Base-by-base conservation (phyloP, 2,888 invertebrate genomes). In the Bellardia bayeri region DNA sequence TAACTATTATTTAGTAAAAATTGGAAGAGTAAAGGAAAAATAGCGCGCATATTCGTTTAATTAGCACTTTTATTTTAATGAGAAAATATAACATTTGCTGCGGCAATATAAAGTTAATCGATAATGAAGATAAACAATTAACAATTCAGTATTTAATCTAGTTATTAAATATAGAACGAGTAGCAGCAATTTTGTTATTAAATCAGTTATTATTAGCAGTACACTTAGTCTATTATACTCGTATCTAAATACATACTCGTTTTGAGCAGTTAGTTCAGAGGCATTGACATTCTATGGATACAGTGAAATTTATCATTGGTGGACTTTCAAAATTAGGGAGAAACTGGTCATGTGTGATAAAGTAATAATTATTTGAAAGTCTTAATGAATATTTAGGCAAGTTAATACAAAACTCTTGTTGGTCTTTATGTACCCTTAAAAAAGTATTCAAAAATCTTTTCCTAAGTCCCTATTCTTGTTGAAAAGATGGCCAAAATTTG, bases 21-120 rank as follows among this genome's bases (percentile, higher is more conserved):
- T 51, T 51, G n/a, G 14, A 3, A 13, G n/a, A 23, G 23, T 23
- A 49, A 49, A 49, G 14, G 11, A 45, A 42, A 56, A 54, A 78
- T 78, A 54, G 33, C 23, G 54, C 66, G 56, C 45, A 63, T 64
- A 42, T 51, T 2, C 40, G 4, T 64, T 6, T 45, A 68, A 79
- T 79, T 79, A 79, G 33, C 14, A 79, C 45, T 7, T 16, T 58
- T 45, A 30, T 13, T 56, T 69, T 16, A 79, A 68, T 78, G 1
- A 33, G n/a, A 33, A 30, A 68, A 42, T 37, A 58, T 33, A 68
- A 66, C 54, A 78, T 68, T 78, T 42, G 11, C 11, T 42, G 68
- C n/a, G 4, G 42, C 54, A 64, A 14, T 23, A 56, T 37, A 37
- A 33, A 13, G 1, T 58, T 8, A 49, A 58, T 30, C n/a, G 58